These are phyloP conservation scores for Syrphus vitripennis DNA, from an alignment of 2,888 invertebrate genomes.

Conservation along the genomic window DNA sequence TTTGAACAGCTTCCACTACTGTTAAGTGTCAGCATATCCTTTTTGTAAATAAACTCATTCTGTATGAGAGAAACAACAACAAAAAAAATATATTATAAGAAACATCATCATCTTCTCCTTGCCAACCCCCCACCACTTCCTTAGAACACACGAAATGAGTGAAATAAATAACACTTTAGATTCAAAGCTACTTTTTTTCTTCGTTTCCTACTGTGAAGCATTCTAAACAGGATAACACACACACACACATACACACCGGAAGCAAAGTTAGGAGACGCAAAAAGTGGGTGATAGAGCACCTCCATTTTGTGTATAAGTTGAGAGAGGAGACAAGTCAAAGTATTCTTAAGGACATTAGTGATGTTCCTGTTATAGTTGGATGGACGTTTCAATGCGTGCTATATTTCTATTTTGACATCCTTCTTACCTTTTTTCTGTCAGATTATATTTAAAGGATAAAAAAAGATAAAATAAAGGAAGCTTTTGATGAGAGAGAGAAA, in stretches of 20 bases:
- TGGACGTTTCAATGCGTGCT: slow-evolving; percentile 64
- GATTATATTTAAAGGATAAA: slow-evolving; percentile 52
- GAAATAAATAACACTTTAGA: slow-evolving; percentile 66
- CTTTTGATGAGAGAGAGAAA: slow-evolving; percentile 33
- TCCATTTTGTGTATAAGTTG: neutral
- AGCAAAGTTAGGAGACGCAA: neutral
- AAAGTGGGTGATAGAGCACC: neutral
- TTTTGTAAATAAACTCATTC: slow-evolving; percentile 59
- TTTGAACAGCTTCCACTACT: slow-evolving; percentile 65
- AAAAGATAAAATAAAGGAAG: slow-evolving; percentile 31
- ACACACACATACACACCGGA: neutral
- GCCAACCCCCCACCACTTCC: no score
- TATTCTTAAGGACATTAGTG: slow-evolving; percentile 65
- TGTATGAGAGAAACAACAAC: neutral
- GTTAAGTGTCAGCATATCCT: slow-evolving; percentile 65
- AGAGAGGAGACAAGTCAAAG: slow-evolving; percentile 55
- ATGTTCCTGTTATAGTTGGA: slow-evolving; percentile 42
- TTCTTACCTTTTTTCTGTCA: slow-evolving; percentile 9
- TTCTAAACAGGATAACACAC: slow-evolving; percentile 54
- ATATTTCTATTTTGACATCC: slow-evolving; percentile 45
- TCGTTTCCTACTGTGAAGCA: slow-evolving; percentile 19
- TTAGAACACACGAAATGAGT: slow-evolving; percentile 34
- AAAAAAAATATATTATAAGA: neutral
- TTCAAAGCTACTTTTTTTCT: slow-evolving; percentile 39
- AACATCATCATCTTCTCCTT: slow-evolving; percentile 32